Conservation (phyloP, 2,113 vertebrate genomes). For the Xerus inauris region DNA sequence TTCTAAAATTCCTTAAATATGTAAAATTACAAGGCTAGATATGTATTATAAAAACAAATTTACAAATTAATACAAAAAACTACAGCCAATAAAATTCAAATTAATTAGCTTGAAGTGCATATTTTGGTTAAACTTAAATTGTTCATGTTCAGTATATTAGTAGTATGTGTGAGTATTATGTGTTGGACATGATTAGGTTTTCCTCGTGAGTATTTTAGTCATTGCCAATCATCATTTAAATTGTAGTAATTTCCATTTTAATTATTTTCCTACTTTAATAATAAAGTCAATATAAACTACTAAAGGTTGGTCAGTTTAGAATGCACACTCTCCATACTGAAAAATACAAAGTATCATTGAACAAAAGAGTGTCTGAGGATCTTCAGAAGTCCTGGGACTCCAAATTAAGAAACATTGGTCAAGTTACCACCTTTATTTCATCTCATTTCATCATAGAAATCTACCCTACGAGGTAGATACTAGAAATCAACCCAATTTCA, state of each 20-base stretch:
- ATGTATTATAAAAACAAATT: background rate
- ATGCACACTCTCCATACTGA: background rate
- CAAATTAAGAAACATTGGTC: background rate
- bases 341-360: background rate
- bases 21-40: background rate
- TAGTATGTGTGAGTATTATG: background rate
- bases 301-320: background rate
- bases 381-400: background rate
- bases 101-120: background rate
- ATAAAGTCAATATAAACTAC: background rate
- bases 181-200: background rate
- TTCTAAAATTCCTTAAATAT: slow-evolving; percentile 17
- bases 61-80: background rate
- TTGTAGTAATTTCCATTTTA: background rate
- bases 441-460: background rate
- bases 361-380: background rate
- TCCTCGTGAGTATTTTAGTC: slow-evolving; percentile 1
- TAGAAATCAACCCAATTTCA: background rate
- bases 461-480: background rate
- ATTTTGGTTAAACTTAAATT: slow-evolving; percentile 9
- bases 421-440: background rate
- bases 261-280: slow-evolving; percentile 9
- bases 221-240: slow-evolving; percentile 5
- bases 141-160: background rate
- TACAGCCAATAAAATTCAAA: background rate